Conservation (phyloP, 2,113 vertebrate genomes). For the Calidris pugnax region DNA sequence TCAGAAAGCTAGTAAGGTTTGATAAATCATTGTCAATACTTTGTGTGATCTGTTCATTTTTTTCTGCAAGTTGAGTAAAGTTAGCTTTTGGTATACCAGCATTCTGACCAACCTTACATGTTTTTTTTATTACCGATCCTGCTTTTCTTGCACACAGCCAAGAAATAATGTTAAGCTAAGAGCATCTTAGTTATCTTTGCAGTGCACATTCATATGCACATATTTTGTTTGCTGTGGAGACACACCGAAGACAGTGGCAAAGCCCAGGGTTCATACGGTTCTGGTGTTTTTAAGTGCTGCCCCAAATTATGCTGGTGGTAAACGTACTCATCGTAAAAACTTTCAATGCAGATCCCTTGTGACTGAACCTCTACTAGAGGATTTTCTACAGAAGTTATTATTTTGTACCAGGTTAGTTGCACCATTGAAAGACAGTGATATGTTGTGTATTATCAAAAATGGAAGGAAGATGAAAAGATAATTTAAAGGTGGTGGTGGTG, state of each 20-base stretch:
- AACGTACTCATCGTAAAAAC: not conserved
- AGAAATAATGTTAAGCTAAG: not conserved
- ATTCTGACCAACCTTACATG: not conserved
- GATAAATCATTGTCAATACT: not conserved
- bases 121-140: not conserved
- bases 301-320: not conserved
- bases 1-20: not conserved
- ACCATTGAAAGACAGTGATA: not conserved
- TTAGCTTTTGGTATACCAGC: not conserved
- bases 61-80: not conserved
- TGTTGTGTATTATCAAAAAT: not conserved
- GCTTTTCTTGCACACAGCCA: not conserved
- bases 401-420: not conserved
- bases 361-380: not conserved
- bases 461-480: not conserved
- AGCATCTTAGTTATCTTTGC: not conserved
- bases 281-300: not conserved
- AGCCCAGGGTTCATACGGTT: not conserved
- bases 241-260: not conserved
- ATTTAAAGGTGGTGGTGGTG: not conserved
- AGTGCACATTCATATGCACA: not conserved
- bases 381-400: not conserved
- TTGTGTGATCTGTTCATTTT: not conserved
- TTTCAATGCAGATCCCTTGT: not conserved
- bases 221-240: not conserved